Percentiles rank a stretch among this genome's conserved stretches.
Evolutionary conservation across 2,888 invertebrate species (phyloP).

Genomic region (Syrphus vitripennis): DNA sequence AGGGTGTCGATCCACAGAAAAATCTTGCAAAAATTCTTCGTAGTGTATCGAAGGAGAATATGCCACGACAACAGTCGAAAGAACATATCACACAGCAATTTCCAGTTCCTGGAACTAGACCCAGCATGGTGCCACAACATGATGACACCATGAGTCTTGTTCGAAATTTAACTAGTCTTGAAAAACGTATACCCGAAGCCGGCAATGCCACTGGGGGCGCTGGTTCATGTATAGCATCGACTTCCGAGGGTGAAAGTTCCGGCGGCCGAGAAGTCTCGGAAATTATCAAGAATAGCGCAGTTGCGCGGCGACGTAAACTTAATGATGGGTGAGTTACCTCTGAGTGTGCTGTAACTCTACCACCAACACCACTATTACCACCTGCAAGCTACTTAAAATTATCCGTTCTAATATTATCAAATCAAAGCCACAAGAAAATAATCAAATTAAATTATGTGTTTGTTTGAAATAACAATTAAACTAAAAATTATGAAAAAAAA

Average conservation of each 20-base stretch:
- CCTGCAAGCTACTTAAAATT: conserved; percentile 44
- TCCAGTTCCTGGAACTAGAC: conserved; percentile 32
- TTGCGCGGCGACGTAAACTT: conserved; percentile 80
- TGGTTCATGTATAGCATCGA: conserved; percentile 74
- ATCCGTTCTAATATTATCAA: conserved; percentile 47
- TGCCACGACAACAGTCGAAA: conserved; percentile 66
- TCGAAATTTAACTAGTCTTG: conserved; percentile 78
- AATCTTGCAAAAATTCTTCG: conserved; percentile 78
- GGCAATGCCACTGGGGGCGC: conserved; percentile 21
- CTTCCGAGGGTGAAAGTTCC: conserved; percentile 82
- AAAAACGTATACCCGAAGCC: conserved; percentile 72
- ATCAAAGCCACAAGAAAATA: conserved; percentile 29
- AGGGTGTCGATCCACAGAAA: conserved; percentile 75
- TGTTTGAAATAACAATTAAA: conserved; percentile 13
- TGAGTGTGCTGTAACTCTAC: conserved; percentile 36
- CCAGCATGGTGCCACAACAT: conserved; percentile 73
- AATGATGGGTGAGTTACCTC: conserved; percentile 82
- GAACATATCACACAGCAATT: conserved; percentile 49
- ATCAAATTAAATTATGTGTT: conserved; percentile 30
- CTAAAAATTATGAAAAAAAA: not conserved
- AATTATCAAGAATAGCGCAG: conserved; percentile 82
- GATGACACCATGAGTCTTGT: conserved; percentile 79
- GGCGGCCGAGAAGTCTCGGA: conserved; percentile 82
- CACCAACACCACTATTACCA: not conserved
- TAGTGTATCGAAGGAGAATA: conserved; percentile 78